Percentiles rank a stretch among this genome's conserved stretches.
Conservation (phyloP, 30 jellyfish, hydroid and myxozoan species). For the Cassiopea andromeda region DNA sequence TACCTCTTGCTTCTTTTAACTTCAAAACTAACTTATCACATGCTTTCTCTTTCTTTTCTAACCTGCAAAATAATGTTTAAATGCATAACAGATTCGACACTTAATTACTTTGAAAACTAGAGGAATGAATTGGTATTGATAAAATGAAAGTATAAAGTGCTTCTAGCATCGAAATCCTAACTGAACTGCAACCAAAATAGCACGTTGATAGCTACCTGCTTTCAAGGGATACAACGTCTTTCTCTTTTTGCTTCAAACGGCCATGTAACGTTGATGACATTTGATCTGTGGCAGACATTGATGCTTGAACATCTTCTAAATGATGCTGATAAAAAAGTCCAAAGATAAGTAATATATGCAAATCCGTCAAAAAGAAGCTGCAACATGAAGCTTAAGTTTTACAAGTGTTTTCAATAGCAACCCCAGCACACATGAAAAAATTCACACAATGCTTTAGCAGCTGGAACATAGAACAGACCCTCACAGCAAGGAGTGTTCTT, state of each 20-base stretch:
- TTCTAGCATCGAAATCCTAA: too few relatives aligned
- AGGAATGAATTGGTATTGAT: too few relatives aligned
- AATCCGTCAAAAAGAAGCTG: background rate
- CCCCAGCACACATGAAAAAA: too few relatives aligned
- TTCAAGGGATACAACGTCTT: background rate
- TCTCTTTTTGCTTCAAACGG: background rate
- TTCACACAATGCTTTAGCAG: too few relatives aligned
- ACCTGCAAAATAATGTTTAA: slow-evolving; percentile 20
- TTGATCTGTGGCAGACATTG: slow-evolving; percentile 3
- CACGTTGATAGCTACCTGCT: background rate
- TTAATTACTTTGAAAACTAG: too few relatives aligned
- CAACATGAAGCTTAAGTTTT: background rate
- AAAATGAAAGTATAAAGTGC: too few relatives aligned
- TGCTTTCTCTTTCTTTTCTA: slow-evolving; percentile 13
- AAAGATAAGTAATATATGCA: too few relatives aligned
- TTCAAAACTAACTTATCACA: background rate
- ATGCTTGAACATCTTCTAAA: slow-evolving; percentile 4
- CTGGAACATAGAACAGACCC: too few relatives aligned
- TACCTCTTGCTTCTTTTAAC: slow-evolving; percentile 21
- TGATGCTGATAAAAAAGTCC: slow-evolving; percentile 2
- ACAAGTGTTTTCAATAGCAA: background rate
- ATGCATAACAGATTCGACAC: too few relatives aligned
- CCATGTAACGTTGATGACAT: slow-evolving; percentile 10
- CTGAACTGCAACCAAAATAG: too few relatives aligned
- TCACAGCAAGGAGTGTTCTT: too few relatives aligned